Base-by-base conservation (phyloP, 2,797 vertebrate genomes). In the Ficedula albicollis region DNA sequence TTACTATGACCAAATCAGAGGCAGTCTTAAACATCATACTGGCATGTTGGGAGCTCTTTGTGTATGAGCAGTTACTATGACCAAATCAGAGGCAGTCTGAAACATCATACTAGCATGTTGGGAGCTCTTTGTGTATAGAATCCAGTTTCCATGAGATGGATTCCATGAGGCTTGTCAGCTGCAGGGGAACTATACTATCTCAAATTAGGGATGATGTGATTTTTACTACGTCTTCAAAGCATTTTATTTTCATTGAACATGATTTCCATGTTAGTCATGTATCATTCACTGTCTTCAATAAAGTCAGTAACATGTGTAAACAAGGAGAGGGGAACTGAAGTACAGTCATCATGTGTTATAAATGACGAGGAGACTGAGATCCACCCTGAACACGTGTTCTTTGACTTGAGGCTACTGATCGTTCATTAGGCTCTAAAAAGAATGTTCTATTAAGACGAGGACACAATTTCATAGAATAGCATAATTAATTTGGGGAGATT, bases 271-370 rank as follows among this genome's bases (percentile, higher is more conserved):
- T 92, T 95, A 95, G 85, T 92, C 83, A 89, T 60, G 49, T 92
- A 76, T 92, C 69, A 52, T 51, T 93, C 69, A 43, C 48, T 67
- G 29, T 78, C 76, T 93, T 78, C 70, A 58, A 38, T 62, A 43
- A 56, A 95, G 83, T 22, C 74, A 82, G 43, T 75, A 91, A 94
- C 89, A 41, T 67, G 79, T 93, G 82, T 93, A 91, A 92, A 94
- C 84, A 91, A 59, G 72, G 89, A 75, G 81, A 94, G 20, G 76
- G 41, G 73, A 96, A 69, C 55, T 78, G 66, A 87, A 93, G 66
- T 63, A 49, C 32, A 85, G 79, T 63, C 77, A 16, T 85, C 58
- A 58, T 70, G 54, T 1, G 0, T 76, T 93, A 49, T 19, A 43
- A 76, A 64, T 46, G 54, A 86, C 18, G 27, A 3, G 22, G 70